Conservation (phyloP, 2,113 vertebrate genomes). For the Cynocephalus volans region DNA sequence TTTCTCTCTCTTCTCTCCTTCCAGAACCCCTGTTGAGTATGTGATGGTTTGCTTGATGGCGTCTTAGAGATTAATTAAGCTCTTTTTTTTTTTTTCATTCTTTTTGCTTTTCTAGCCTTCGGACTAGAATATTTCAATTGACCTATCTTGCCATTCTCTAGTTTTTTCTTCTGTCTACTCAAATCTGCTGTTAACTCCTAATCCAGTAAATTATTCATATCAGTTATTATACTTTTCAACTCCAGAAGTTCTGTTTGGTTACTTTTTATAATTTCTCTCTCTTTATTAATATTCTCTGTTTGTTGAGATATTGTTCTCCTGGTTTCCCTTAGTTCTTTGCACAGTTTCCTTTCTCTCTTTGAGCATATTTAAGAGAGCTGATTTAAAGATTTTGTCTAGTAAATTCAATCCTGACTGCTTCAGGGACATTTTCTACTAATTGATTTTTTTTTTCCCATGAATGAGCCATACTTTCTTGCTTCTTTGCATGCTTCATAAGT, state of each 20-base stretch:
- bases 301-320: background rate
- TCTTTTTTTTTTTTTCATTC: background rate
- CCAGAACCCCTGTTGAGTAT: background rate
- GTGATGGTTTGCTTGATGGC: background rate
- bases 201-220: background rate
- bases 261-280: background rate
- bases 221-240: background rate
- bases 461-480: background rate
- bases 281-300: background rate
- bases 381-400: background rate
- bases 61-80: background rate
- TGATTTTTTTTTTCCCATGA: background rate
- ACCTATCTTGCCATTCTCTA: background rate
- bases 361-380: background rate
- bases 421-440: background rate
- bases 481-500: background rate
- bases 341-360: background rate
- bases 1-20: background rate
- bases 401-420: background rate
- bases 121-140: background rate
- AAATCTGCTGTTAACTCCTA: background rate
- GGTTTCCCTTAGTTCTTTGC: background rate
- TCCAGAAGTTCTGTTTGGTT: background rate
- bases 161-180: background rate
- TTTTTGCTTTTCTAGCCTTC: background rate